Percentiles rank a stretch among this genome's conserved stretches.
Evolutionary conservation across 2,113 vertebrate species (phyloP).

Genomic region (Sphyrna mokarran): DNA sequence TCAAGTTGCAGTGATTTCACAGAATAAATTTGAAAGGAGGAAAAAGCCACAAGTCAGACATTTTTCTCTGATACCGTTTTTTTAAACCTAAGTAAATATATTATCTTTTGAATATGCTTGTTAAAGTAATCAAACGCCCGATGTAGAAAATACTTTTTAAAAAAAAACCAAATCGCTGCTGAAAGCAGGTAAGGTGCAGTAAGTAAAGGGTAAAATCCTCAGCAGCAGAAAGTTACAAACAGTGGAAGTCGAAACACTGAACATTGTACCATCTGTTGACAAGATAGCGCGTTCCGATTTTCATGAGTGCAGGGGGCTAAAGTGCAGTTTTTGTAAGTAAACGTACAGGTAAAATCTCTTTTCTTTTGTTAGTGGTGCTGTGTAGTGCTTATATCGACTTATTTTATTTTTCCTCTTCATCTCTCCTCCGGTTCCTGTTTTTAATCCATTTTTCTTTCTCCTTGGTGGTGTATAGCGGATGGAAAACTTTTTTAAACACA

Average conservation of each 20-base stretch:
- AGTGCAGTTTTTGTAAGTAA: constrained; percentile 37
- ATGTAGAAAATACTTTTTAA: constrained; percentile 27
- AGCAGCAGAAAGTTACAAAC: constrained; percentile 37
- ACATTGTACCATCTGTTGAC: constrained; percentile 37
- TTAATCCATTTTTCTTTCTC: constrained; percentile 34
- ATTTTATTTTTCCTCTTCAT: constrained; percentile 33
- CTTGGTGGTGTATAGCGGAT: constrained; percentile 35
- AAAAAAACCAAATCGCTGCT: constrained; percentile 35
- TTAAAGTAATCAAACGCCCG: constrained; percentile 37
- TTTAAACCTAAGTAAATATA: constrained; percentile 30
- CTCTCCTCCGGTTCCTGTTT: constrained; percentile 25
- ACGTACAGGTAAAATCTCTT: constrained; percentile 40
- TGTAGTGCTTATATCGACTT: constrained; percentile 39
- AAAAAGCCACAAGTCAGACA: constrained; percentile 33
- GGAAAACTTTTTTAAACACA: background rate
- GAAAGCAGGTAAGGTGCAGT: constrained; percentile 38
- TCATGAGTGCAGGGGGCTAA: constrained; percentile 38
- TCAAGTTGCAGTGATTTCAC: background rate
- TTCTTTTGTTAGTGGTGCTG: constrained; percentile 45
- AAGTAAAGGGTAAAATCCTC: constrained; percentile 37
- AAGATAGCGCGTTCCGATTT: constrained; percentile 35
- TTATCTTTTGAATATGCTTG: constrained; percentile 32
- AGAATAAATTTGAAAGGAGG: constrained; percentile 2
- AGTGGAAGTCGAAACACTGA: constrained; percentile 37
- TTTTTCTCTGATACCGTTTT: constrained; percentile 15